Percentiles rank a stretch among this genome's conserved stretches.
phyloP scores from a whole-genome alignment of 2,113 vertebrate species.

The Microcebus jonahi region DNA sequence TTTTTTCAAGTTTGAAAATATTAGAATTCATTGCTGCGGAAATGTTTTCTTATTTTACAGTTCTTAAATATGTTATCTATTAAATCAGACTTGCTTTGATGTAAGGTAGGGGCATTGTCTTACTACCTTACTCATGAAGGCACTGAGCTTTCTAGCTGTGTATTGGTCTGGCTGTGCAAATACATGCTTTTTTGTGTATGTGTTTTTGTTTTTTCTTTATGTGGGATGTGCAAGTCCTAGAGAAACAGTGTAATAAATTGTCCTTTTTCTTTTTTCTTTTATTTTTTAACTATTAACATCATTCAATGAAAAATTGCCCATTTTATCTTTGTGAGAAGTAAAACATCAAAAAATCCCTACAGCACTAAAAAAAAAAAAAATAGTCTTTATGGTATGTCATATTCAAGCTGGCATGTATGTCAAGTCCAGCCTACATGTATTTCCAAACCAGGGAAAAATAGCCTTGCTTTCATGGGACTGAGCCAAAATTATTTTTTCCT shows the following conservation, averaged over 20 bases:
- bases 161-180: neutral
- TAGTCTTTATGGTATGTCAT: neutral
- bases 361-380: neutral
- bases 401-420: neutral
- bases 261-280: no score
- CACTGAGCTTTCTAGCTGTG: neutral
- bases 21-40: neutral
- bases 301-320: no score
- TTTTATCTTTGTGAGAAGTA: neutral
- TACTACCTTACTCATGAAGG: neutral
- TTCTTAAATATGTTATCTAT: neutral
- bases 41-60: neutral
- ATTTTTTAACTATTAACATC: no score
- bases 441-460: neutral
- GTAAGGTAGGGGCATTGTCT: neutral
- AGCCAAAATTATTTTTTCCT: neutral
- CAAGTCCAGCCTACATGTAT: neutral
- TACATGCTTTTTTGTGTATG: neutral
- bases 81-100: neutral
- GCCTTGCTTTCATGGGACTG: neutral
- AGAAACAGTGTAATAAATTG: neutral
- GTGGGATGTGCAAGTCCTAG: neutral
- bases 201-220: neutral
- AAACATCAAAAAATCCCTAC: neutral
- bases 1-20: neutral